Evolutionary conservation across 2,797 vertebrate species (phyloP), one percentile per base, ranked within the genome.

Genomic region (Cyprinella venusta): DNA sequence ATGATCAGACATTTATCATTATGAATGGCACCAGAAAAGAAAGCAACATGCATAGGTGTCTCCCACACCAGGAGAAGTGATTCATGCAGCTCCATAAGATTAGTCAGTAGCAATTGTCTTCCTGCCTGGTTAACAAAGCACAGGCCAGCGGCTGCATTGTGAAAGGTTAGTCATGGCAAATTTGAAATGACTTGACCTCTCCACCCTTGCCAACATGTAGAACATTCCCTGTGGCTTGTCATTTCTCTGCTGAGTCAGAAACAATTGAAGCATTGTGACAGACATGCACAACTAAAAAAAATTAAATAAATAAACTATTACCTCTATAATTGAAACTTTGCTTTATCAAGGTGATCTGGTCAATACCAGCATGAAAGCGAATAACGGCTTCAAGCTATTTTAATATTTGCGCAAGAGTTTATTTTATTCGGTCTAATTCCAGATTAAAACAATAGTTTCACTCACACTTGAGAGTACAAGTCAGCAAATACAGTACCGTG

Each of bases 41-140:
- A 26, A 26, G 63, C 72, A 87, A 90, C 71, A 90, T 84, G 87
- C 85, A 74, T 90, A 52, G 88, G 87, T 88, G 79, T 89, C 89
- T 85, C 85, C 82, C 91, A 84, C 85, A 87, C 85, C 90, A 90
- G 88, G 89, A 90, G 87, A 90, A 88, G 86, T 90, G 91, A 93
- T 92, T 89, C 82, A 82, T 89, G 33, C 21, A 76, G 40, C 30
- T 48, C 74, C 81, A 81, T 40, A 84, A 85, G 67, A 69, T 87
- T 76, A 74, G 48, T 0, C 84, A 79, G 87, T 85, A 88, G 86
- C 79, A 42, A 77, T 63, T 89, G 36, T 75, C 67, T 85, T 86
- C 71, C 13, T 79, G 85, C 74, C 90, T 84, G 88, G 81, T 38
- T 88, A 87, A 92, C 89, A 87, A 87, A 91, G 86, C 19, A 0